Conservation (phyloP, 2,888 invertebrate genomes). For the Cabera pusaria region DNA sequence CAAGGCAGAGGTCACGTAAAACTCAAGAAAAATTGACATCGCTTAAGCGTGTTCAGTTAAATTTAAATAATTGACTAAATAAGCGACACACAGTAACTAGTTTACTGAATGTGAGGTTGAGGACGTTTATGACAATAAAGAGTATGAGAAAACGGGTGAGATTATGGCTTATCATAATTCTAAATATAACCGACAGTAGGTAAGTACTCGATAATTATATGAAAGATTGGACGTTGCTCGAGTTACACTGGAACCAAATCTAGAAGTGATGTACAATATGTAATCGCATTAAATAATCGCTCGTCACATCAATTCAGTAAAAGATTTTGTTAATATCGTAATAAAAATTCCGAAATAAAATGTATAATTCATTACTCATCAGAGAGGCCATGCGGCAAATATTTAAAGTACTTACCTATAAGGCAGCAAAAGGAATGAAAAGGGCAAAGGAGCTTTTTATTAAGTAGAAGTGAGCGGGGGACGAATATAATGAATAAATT, state of each 20-base stretch:
- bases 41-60: slow-evolving; percentile 61
- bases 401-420: slow-evolving; percentile 75
- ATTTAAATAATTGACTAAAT: slow-evolving; percentile 76
- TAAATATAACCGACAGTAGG: too few relatives aligned
- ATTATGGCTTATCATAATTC: too few relatives aligned
- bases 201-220: too few relatives aligned
- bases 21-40: slow-evolving; percentile 64
- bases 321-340: slow-evolving; percentile 47
- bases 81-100: slow-evolving; percentile 58
- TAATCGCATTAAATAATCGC: slow-evolving; percentile 22
- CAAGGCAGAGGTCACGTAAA: slow-evolving; percentile 51
- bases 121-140: neutral
- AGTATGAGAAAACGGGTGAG: too few relatives aligned
- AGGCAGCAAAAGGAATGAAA: slow-evolving; percentile 62
- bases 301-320: slow-evolving; percentile 38
- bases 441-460: slow-evolving; percentile 76
- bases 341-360: slow-evolving; percentile 65
- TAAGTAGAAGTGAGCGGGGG: slow-evolving; percentile 62
- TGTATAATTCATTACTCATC: slow-evolving; percentile 76
- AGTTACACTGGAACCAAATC: too few relatives aligned
- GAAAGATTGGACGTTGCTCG: too few relatives aligned
- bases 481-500: slow-evolving; percentile 82
- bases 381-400: slow-evolving; percentile 73
- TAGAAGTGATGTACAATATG: too few relatives aligned
- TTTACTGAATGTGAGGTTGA: slow-evolving; percentile 49